Evolutionary conservation across 2,797 vertebrate species (phyloP).

Genomic region (Neostethus bicornis): DNA sequence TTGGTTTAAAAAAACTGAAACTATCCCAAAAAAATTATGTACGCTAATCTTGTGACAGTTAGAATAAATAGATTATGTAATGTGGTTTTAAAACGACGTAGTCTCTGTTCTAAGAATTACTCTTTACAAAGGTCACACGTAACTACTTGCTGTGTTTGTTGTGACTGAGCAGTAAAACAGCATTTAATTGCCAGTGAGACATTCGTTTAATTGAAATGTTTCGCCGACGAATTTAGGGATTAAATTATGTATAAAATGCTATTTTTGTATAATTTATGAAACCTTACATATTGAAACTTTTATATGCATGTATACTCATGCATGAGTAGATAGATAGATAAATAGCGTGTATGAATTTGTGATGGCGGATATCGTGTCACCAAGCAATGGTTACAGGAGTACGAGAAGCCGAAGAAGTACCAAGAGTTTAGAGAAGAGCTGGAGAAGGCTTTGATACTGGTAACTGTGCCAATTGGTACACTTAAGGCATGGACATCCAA

Average conservation of each 20-base stretch:
- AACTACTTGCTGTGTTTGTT: conserved; percentile 52
- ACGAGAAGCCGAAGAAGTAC: too few species aligned
- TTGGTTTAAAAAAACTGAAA: conserved; percentile 8
- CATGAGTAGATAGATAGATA: neutral
- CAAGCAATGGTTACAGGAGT: too few species aligned
- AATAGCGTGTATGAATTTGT: too few species aligned
- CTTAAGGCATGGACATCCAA: too few species aligned
- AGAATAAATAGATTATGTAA: conserved; percentile 24
- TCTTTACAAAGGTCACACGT: conserved; percentile 70
- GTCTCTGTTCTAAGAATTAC: conserved; percentile 38
- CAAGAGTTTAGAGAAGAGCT: too few species aligned
- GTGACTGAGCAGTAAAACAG: conserved; percentile 60
- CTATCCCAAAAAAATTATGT: too few species aligned
- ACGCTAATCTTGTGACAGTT: too few species aligned
- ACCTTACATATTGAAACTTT: neutral
- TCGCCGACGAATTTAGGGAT: conserved; percentile 26
- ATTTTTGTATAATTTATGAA: conserved; percentile 5
- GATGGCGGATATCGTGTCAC: too few species aligned
- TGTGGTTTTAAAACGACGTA: conserved; percentile 19
- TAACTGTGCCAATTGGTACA: too few species aligned
- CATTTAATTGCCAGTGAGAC: conserved; percentile 57
- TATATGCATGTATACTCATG: neutral
- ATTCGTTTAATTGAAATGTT: conserved; percentile 51
- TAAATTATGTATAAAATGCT: conserved; percentile 16
- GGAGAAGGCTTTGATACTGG: too few species aligned